phyloP scores from a whole-genome alignment of 2,797 vertebrate genomes.

The Sarcophilus harrisii region DNA sequence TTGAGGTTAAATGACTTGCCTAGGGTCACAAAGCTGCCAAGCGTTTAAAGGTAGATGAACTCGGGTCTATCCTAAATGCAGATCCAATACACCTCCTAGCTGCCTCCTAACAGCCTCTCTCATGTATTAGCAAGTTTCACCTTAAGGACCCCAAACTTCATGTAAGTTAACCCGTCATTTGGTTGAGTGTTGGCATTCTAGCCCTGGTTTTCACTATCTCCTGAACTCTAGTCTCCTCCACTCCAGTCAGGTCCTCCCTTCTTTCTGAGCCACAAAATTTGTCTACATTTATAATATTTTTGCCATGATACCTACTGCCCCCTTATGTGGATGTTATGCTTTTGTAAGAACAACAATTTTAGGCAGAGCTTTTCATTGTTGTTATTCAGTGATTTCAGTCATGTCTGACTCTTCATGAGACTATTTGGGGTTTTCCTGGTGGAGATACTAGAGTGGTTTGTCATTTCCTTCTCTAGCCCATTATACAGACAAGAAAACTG shows the following conservation, averaged over 20 bases:
- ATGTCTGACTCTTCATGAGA: background rate
- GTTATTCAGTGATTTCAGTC: background rate
- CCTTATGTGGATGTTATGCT: background rate
- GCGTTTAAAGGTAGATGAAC: background rate
- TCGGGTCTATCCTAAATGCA: background rate
- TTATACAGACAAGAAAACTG: background rate
- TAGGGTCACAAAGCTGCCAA: background rate
- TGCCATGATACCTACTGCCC: background rate
- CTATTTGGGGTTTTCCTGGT: background rate
- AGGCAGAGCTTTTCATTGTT: background rate
- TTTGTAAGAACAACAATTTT: background rate
- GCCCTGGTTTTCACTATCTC: background rate
- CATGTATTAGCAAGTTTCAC: background rate
- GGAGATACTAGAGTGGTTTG: background rate
- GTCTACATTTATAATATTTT: background rate
- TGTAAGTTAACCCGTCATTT: background rate
- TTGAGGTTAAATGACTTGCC: background rate
- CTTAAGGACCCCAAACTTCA: background rate
- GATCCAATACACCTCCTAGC: fast-evolving
- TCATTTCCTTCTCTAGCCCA: background rate
- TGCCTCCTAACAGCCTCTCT: background rate
- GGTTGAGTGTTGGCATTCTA: background rate
- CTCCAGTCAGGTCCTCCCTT: background rate
- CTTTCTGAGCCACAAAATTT: background rate
- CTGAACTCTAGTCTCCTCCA: background rate